Evolutionary conservation across 2,888 invertebrate species (phyloP).

Genomic region (Drosophila pseudotakahashii): DNA sequence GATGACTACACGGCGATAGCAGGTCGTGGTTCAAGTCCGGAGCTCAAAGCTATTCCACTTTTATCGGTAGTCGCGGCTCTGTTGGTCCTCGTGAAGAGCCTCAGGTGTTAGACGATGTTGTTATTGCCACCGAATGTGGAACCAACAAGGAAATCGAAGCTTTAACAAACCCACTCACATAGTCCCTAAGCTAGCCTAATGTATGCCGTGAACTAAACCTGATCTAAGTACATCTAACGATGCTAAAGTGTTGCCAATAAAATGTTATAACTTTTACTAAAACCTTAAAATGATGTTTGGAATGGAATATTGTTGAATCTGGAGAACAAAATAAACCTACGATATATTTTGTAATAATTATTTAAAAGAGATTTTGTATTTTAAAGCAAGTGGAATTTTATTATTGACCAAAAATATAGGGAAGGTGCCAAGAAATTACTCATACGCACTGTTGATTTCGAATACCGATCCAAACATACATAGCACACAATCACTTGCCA

Average conservation of each 20-base stretch:
- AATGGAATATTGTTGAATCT: no score
- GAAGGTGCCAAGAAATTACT: not conserved
- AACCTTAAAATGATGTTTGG: constrained; percentile 3
- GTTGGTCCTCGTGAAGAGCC: constrained; percentile 7
- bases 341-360: no score
- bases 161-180: constrained; percentile 72
- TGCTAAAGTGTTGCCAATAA: constrained; percentile 74
- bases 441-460: constrained; percentile 1
- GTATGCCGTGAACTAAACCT: constrained; percentile 54
- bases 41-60: not conserved
- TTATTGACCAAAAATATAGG: no score
- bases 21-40: constrained; percentile 40
- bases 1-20: constrained; percentile 61
- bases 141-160: constrained; percentile 58
- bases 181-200: constrained; percentile 62
- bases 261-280: constrained; percentile 65
- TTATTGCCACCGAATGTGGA: constrained; percentile 2
- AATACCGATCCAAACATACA: not conserved
- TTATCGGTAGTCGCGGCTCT: constrained; percentile 7
- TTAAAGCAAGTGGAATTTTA: no score
- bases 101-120: constrained; percentile 30
- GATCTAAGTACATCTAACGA: constrained; percentile 60
- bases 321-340: no score
- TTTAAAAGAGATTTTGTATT: no score
- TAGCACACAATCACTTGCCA: no score